A percentile compares a stretch with the other conserved stretches of the same genome.
phyloP scores from a whole-genome alignment of 2,113 vertebrate genomes.

The Turdus rufiventris region DNA sequence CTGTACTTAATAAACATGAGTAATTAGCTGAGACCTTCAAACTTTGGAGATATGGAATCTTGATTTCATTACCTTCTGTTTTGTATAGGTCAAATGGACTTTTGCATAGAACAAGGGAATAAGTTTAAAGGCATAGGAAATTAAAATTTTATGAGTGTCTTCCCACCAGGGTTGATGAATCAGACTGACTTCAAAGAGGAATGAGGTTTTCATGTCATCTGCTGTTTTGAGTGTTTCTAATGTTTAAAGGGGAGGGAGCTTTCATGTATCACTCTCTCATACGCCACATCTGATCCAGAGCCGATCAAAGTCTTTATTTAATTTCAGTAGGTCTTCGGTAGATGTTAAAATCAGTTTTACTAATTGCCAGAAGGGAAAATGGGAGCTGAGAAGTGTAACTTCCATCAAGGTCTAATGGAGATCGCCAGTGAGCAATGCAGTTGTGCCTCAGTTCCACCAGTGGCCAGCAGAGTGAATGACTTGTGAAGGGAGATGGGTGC shows the following conservation, averaged over 20 bases:
- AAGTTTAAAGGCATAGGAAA: constrained; percentile 23
- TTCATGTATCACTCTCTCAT: background rate
- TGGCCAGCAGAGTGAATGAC: background rate
- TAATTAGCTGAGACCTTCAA: background rate
- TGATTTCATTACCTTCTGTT: background rate
- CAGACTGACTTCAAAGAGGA: constrained; percentile 35
- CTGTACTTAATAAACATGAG: background rate
- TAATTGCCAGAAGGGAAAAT: background rate
- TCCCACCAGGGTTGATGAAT: constrained; percentile 40
- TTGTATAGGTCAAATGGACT: constrained; percentile 9
- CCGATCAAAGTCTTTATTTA: background rate
- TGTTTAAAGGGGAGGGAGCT: background rate
- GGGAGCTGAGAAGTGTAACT: background rate
- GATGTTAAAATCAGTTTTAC: background rate
- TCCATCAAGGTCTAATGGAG: background rate
- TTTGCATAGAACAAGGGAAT: background rate
- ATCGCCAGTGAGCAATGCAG: background rate
- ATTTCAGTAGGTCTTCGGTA: background rate
- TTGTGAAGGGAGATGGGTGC: background rate
- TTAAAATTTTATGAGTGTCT: constrained; percentile 35
- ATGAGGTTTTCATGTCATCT: constrained; percentile 21
- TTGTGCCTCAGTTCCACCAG: background rate
- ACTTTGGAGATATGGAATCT: background rate
- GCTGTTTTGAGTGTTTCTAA: constrained; percentile 1
- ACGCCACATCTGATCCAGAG: background rate